Percentiles rank a stretch among this genome's conserved stretches.
phyloP scores from a whole-genome alignment of 2,888 invertebrate genomes.

The Amphipoea oculea region DNA sequence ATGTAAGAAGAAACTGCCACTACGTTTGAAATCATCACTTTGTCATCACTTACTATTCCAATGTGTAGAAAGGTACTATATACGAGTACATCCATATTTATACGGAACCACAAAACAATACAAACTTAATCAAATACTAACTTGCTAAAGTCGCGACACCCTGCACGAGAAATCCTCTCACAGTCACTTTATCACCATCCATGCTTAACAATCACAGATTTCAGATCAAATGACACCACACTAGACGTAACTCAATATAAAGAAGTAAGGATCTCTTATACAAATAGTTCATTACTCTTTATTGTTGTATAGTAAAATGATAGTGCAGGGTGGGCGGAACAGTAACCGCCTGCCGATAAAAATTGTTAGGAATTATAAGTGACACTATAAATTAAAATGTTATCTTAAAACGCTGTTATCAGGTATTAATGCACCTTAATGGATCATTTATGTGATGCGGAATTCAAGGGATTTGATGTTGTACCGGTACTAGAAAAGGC shows the following conservation, averaged over 20 bases:
- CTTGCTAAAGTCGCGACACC: constrained; percentile 56
- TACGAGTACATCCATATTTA: neutral
- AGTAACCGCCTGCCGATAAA: constrained; percentile 37
- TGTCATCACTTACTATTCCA: neutral
- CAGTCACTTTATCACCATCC: constrained; percentile 57
- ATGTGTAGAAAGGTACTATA: neutral
- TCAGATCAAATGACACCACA: constrained; percentile 33
- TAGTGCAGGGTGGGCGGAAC: constrained; percentile 37
- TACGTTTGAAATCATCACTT: neutral
- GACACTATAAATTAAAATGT: constrained; percentile 28
- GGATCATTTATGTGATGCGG: constrained; percentile 27
- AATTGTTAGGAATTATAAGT: constrained; percentile 29
- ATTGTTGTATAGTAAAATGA: constrained; percentile 42
- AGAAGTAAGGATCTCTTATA: constrained; percentile 48
- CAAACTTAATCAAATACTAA: constrained; percentile 44
- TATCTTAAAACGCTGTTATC: constrained; percentile 52
- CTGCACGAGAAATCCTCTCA: constrained; percentile 55
- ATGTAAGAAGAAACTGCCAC: neutral
- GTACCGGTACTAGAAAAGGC: neutral
- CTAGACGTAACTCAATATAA: constrained; percentile 45
- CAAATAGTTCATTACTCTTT: constrained; percentile 56
- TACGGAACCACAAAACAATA: neutral
- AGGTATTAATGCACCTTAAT: constrained; percentile 37
- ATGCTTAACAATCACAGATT: constrained; percentile 54
- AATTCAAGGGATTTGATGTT: neutral